Percentiles rank a stretch among this genome's conserved stretches.
Evolutionary conservation across 2,113 vertebrate species (phyloP).

Genomic region (Ceyx cyanopectus): DNA sequence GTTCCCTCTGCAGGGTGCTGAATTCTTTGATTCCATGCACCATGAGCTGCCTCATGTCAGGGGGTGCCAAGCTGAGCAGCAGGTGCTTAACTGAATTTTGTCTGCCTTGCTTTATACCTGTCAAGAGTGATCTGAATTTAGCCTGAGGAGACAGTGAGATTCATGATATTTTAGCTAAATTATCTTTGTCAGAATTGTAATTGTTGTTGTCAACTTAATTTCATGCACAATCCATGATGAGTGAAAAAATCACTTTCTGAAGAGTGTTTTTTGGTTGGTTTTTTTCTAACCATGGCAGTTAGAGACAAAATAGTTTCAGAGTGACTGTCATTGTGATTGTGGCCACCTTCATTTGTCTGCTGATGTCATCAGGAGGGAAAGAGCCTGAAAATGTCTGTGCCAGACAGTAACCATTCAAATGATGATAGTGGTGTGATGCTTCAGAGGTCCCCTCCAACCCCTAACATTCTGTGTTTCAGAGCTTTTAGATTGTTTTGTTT

Average conservation of each 20-base stretch:
- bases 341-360: not conserved
- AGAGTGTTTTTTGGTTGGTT: not conserved
- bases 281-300: not conserved
- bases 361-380: not conserved
- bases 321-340: not conserved
- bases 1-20: not conserved
- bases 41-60: not conserved
- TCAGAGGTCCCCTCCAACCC: too few relatives aligned
- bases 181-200: not conserved
- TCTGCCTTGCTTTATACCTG: not conserved
- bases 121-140: not conserved
- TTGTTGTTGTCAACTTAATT: not conserved
- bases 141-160: not conserved
- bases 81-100: not conserved
- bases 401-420: not conserved
- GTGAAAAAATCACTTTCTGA: not conserved
- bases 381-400: not conserved
- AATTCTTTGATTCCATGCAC: not conserved
- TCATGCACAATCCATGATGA: not conserved
- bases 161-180: not conserved
- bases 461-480: not conserved
- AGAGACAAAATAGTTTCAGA: not conserved
- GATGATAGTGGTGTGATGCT: not conserved
- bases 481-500: not conserved
- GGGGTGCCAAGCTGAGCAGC: not conserved